Percentiles rank a stretch among this genome's conserved stretches.
Conservation (phyloP, 2,797 vertebrate genomes). For the Champsocephalus gunnari region DNA sequence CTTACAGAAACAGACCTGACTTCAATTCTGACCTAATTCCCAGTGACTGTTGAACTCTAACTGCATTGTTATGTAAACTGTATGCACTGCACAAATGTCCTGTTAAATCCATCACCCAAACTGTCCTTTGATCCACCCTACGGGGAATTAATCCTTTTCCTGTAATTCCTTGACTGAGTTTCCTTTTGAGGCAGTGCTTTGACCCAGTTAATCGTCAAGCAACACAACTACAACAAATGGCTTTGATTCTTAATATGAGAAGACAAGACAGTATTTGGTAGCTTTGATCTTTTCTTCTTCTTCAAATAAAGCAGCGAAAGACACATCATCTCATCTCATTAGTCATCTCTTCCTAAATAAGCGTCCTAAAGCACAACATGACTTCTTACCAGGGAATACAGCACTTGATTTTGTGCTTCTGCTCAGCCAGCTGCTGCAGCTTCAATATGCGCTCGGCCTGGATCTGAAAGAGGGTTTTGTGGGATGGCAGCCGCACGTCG, state of each 20-base stretch:
- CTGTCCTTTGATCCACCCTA: conserved; percentile 16
- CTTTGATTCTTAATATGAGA: conserved; percentile 11
- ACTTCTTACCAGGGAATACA: conserved; percentile 92
- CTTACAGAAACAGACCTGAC: conserved; percentile 5
- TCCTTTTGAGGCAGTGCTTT: conserved; percentile 36
- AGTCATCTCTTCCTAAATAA: neutral
- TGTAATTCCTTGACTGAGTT: conserved; percentile 22
- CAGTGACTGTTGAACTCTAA: conserved; percentile 1
- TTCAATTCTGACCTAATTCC: neutral
- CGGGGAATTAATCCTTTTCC: conserved; percentile 40
- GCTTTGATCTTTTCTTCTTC: neutral
- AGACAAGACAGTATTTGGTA: neutral
- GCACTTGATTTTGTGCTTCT: conserved; percentile 85
- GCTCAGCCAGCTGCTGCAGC: conserved; percentile 90
- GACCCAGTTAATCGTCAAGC: conserved; percentile 36
- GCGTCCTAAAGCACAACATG: neutral
- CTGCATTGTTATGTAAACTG: neutral
- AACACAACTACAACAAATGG: conserved; percentile 12
- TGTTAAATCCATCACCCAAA: conserved; percentile 15
- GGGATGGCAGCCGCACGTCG: conserved; percentile 93
- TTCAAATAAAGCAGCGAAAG: conserved; percentile 9
- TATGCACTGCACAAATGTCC: conserved; percentile 13
- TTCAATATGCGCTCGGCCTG: conserved; percentile 95
- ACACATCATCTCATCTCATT: neutral
- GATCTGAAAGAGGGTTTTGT: conserved; percentile 97